These are phyloP conservation scores for Acrobasis consociella DNA, from an alignment of 2,888 invertebrate genomes.

Conservation along the genomic window DNA sequence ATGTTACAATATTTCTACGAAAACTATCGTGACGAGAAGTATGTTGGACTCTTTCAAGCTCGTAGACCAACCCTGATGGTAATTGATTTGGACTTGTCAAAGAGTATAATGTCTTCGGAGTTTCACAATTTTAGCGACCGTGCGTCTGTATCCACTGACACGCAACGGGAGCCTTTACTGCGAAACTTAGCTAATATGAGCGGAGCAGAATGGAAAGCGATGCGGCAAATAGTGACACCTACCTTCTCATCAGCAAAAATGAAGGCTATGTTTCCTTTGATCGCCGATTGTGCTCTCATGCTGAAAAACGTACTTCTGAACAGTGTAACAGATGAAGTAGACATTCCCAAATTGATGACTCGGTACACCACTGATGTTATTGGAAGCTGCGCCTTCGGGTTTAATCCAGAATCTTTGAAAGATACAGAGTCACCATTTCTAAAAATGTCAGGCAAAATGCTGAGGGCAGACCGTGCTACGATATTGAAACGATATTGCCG, in stretches of 20 bases:
- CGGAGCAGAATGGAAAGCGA: slow-evolving; percentile 73
- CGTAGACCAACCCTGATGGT: slow-evolving; percentile 71
- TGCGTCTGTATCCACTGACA: slow-evolving; percentile 68
- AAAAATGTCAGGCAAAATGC: slow-evolving; percentile 75
- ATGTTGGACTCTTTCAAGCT: slow-evolving; percentile 74
- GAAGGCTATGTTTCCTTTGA: slow-evolving; percentile 77
- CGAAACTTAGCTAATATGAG: slow-evolving; percentile 75
- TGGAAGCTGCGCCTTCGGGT: slow-evolving; percentile 75
- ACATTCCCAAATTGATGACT: slow-evolving; percentile 65
- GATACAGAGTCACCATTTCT: slow-evolving; percentile 69
- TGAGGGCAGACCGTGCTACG: slow-evolving; percentile 61
- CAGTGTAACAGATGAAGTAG: slow-evolving; percentile 54
- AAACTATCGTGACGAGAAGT: slow-evolving; percentile 58
- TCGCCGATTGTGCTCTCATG: slow-evolving; percentile 66
- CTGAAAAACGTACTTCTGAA: slow-evolving; percentile 53
- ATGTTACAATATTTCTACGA: slow-evolving; percentile 70
- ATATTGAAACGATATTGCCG: slow-evolving; percentile 72
- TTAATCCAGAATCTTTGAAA: slow-evolving; percentile 67
- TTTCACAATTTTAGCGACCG: slow-evolving; percentile 70
- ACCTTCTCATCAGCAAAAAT: slow-evolving; percentile 78
- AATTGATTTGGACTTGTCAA: slow-evolving; percentile 66
- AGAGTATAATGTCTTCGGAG: slow-evolving; percentile 63
- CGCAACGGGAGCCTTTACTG: slow-evolving; percentile 68
- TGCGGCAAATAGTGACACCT: slow-evolving; percentile 73
- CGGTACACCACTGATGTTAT: slow-evolving; percentile 75